phyloP scores from a whole-genome alignment of 2,888 invertebrate species.

The Drepana falcataria region DNA sequence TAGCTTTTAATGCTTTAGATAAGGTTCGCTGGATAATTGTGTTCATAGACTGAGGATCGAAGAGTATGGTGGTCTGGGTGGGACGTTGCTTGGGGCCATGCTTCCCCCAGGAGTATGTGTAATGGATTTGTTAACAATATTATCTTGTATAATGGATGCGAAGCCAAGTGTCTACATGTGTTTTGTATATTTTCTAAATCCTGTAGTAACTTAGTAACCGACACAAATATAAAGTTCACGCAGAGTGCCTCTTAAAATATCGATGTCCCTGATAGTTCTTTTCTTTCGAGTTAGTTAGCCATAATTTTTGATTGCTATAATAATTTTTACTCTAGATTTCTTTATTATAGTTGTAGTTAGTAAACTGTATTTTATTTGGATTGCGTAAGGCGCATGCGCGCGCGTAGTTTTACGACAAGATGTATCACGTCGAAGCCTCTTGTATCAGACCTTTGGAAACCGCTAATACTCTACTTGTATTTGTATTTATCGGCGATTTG shows the following conservation, averaged over 20 bases:
- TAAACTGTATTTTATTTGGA: slow-evolving; percentile 52
- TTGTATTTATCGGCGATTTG: slow-evolving; percentile 34
- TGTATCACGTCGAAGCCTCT: slow-evolving; percentile 24
- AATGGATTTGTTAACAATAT: slow-evolving; percentile 23
- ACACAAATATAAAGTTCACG: slow-evolving; percentile 66
- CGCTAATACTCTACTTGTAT: slow-evolving; percentile 32
- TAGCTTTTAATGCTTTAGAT: slow-evolving; percentile 78
- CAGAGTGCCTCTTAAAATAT: slow-evolving; percentile 73
- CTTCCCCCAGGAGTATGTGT: slow-evolving; percentile 13
- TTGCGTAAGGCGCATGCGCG: slow-evolving; percentile 19
- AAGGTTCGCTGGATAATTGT: slow-evolving; percentile 76
- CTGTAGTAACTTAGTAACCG: slow-evolving; percentile 52
- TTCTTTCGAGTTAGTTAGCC: slow-evolving; percentile 58
- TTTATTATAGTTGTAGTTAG: slow-evolving; percentile 64
- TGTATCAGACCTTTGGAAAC: slow-evolving; percentile 51
- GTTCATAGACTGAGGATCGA: slow-evolving; percentile 71
- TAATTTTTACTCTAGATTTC: slow-evolving; percentile 58
- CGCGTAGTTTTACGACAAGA: slow-evolving; percentile 17
- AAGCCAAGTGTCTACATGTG: slow-evolving; percentile 38
- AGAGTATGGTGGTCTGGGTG: slow-evolving; percentile 5
- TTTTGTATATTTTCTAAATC: slow-evolving; percentile 63
- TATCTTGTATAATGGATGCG: slow-evolving; percentile 22
- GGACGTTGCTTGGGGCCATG: no score
- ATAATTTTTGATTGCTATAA: slow-evolving; percentile 65
- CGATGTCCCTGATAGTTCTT: slow-evolving; percentile 60